Percentiles rank a stretch among this genome's conserved stretches.
Conservation (phyloP, 2,113 vertebrate species). For the Indicator maculatus region DNA sequence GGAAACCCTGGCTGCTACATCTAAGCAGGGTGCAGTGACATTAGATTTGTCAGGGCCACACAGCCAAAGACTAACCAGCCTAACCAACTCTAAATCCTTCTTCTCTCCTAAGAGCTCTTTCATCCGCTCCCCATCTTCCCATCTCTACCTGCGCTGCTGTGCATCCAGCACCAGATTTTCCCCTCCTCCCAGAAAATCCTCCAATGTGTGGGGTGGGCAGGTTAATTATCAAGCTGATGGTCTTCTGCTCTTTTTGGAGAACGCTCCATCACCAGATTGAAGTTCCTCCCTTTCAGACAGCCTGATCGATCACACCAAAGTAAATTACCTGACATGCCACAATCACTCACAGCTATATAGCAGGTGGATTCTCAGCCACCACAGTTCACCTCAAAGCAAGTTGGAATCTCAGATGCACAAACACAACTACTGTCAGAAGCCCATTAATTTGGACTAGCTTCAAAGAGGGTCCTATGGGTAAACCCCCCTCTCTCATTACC, state of each 20-base stretch:
- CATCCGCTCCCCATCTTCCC: neutral
- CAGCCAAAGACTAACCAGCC: neutral
- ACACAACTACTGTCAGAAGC: neutral
- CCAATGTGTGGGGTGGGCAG: rapidly evolving
- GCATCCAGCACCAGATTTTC: neutral
- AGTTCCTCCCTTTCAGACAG: neutral
- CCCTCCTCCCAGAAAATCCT: neutral
- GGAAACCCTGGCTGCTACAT: neutral
- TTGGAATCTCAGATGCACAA: neutral
- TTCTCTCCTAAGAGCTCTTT: neutral
- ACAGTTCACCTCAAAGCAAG: neutral
- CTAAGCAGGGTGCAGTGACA: neutral
- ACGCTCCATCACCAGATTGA: neutral
- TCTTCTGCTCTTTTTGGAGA: neutral
- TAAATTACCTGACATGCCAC: neutral
- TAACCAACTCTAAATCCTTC: too few species aligned
- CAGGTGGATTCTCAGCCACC: neutral
- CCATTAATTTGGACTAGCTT: neutral
- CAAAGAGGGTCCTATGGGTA: neutral
- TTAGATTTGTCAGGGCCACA: neutral
- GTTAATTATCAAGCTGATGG: neutral
- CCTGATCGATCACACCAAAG: neutral
- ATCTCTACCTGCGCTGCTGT: rapidly evolving
- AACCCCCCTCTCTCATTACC: neutral
- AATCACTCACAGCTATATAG: neutral